Evolutionary conservation across 2,888 invertebrate genomes (phyloP), one percentile per base, ranked within the genome.

Genomic region (Netelia fuscicornis): DNA sequence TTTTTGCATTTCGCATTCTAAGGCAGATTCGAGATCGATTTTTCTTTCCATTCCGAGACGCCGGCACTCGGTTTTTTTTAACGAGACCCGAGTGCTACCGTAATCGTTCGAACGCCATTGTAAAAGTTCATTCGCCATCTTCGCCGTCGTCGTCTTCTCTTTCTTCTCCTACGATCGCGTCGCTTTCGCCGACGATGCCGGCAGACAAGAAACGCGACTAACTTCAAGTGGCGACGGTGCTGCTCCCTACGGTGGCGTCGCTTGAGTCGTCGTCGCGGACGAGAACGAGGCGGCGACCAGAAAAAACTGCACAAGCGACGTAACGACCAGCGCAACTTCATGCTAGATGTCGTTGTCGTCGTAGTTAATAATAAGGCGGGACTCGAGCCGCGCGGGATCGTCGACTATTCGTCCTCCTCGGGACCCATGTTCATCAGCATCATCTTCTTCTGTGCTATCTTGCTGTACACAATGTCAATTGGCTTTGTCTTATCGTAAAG

Each of bases 401-500:
- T 92, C 90, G 89, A 91, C 93, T 93, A 93, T 86, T 96, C 96
- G 75, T 95, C 95, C 87, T 95, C 95, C 93, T 95, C 96, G 58
- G 97, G 97, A 93, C 97, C 97, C 98, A 98, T 97, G 95, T 97
- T 97, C 93, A 98, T 96, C 94, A 98, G 95, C 94, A 97, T 97
- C 95, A 97, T 95, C 94, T 98, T 98, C 94, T 97, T 97, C 94
- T 98, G 97, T 89, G 98, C 98, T 90, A 98, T 97, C 94, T 98
- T 98, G 87, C 98, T 98, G 94, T 98, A 97, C 89, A 97, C 95
- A 90, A 98, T 97, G 94, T 98, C 98, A 94, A 98, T 97, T 88
- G 98, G 98, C 94, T 97, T 97, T 90, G 97, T 96, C 92, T 97
- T 97, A 95, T 98, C 98, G 94, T 98, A 98, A 91, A 98, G 96